Evolutionary conservation across 2,113 vertebrate species (phyloP), one percentile per base, ranked within the genome.

Genomic region (Paraplagusia blochii): DNA sequence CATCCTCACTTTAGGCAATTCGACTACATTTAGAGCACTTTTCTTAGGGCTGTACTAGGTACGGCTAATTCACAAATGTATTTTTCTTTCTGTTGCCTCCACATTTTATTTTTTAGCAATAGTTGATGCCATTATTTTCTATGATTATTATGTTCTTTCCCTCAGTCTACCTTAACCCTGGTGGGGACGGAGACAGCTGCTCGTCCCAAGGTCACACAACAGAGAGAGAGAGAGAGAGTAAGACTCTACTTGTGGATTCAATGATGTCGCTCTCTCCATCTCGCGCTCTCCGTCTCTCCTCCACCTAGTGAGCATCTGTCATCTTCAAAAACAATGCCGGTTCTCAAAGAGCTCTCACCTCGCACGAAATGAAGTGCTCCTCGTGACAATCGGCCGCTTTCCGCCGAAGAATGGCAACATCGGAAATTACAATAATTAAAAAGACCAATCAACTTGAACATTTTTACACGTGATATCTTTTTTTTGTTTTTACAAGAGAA

Each of bases 31-130:
- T 55, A 81, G 66, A 18, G 62, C 38, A 9, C 33, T 71, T 69
- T 66, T 81, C 61, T 61, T 57, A 66, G 52, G 52, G 40, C 47
- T 29, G 51, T 63, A 46, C 72, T 81, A 79, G 76, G 63, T 73
- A 74, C 69, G 46, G 61, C 70, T 86, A 87, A 89, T 83, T 86
- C 72, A 88, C 74, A 74, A 79, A 46, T 83, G 48, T 56, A 47
- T 48, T 48, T 53, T 64, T 40, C 36, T 59, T 7, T 56, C 38
- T 10, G 38, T 39, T 9, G 36, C 35, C 10, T 8, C 35, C 11
- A 34, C 29, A 7, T 1, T 6, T 11, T 42, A 18, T 16, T 57
- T 43, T 34, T 46, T 16, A 44, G 34, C 40, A 53, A 34, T 73
- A n/a, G 74, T 42, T 50, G 4, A 39, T 48, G 34, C 50, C 39